Evolutionary conservation across 2,113 vertebrate species (phyloP), one percentile per base, ranked within the genome.

Genomic region (Nyctibius bracteatus): DNA sequence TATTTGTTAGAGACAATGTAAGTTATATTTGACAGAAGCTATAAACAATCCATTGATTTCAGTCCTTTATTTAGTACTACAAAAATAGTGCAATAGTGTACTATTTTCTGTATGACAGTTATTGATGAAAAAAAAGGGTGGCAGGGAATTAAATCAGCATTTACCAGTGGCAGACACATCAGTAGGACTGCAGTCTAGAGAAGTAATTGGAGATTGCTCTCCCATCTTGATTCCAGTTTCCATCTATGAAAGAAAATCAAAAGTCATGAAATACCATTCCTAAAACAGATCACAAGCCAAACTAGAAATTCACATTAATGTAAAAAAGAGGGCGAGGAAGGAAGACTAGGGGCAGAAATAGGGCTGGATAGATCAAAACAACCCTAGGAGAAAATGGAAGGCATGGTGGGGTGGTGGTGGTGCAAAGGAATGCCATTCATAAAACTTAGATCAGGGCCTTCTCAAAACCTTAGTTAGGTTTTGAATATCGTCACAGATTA

Each of bases 91-190:
- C 83, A 83, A 66, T 55, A 74, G n/a, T 14, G 57, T 43, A 70
- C n/a, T 54, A 14, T 37, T 92, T 72, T 87, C 63, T 89, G 71
- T 87, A 35, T 94, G 68, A 72, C 51, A 88, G 54, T 46, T 96
- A 94, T 10, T 86, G 84, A 66, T 94, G 90, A 22, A 96, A 67
- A 79, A 75, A 75, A 85, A 90, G 62, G 71, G 81, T 59, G 28
- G 80, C 70, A 59, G 75, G 37, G 63, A 97, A 97, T 96, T 52
- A 91, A 96, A 92, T 80, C 49, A 91, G 71, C 81, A 89, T 92
- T 97, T 98, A 98, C 99, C 98, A 10, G 96, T 68, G 92, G 94
- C 97, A 92, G 97, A 73, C 14, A 89, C 93, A 72, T 97, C 86
- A 75, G 90, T 14, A 91, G 94, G 52, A 96, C 86, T 97, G 91